phyloP scores from a whole-genome alignment of 2,888 invertebrate species.

The Nasonia oneida region DNA sequence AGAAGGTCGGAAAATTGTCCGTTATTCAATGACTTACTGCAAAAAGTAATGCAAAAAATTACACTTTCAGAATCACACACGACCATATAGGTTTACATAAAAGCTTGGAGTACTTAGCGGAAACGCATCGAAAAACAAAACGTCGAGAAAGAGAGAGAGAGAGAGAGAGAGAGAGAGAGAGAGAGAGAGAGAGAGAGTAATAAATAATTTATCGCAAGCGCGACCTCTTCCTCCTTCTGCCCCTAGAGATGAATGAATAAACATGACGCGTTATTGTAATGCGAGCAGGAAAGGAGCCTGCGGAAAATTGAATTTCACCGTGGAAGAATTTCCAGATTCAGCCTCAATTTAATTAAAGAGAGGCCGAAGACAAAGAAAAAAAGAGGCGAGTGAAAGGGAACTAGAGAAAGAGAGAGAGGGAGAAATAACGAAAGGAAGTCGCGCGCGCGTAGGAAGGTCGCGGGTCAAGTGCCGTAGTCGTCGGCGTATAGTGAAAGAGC shows the following conservation, averaged over 20 bases:
- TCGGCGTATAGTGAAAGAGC: slow-evolving; percentile 21
- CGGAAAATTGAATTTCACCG: slow-evolving; percentile 45
- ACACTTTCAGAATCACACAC: too few relatives aligned
- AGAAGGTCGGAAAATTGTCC: too few relatives aligned
- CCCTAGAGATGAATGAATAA: slow-evolving; percentile 39
- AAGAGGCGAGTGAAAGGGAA: background rate
- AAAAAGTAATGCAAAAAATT: background rate
- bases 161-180: background rate
- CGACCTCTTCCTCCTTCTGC: background rate
- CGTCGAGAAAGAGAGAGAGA: background rate
- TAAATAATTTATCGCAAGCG: slow-evolving; percentile 35
- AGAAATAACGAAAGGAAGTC: slow-evolving; percentile 53
- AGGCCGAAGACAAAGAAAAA: background rate
- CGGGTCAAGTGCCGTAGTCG: slow-evolving; percentile 46
- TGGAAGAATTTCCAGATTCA: slow-evolving; percentile 48
- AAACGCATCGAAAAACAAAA: background rate
- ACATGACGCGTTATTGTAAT: slow-evolving; percentile 42
- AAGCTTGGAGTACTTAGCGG: background rate
- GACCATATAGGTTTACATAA: background rate
- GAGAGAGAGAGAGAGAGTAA: background rate
- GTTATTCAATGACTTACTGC: too few relatives aligned
- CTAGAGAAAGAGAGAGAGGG: background rate
- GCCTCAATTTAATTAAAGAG: slow-evolving; percentile 56
- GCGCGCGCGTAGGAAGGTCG: slow-evolving; percentile 47
- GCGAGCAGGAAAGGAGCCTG: background rate